phyloP scores from a whole-genome alignment of 2,113 vertebrate species.

The Myrmophylax atrothorax region DNA sequence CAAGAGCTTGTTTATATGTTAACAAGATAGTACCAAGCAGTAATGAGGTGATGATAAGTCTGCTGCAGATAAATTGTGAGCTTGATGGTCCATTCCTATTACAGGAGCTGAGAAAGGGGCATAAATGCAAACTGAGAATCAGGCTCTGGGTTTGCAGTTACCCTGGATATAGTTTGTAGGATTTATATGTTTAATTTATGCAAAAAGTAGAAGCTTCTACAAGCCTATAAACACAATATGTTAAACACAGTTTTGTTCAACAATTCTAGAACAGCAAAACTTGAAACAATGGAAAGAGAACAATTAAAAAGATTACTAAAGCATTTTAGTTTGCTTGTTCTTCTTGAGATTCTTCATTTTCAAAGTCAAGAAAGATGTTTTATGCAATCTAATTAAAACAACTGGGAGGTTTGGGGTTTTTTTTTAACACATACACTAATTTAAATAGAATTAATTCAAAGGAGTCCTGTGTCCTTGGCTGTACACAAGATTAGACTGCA shows the following conservation, averaged over 20 bases:
- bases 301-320: background rate
- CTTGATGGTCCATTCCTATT: background rate
- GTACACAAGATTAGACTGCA: background rate
- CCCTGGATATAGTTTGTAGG: background rate
- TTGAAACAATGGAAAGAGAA: background rate
- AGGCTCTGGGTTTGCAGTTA: background rate
- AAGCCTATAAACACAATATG: background rate
- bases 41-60: background rate
- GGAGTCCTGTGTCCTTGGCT: background rate
- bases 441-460: background rate
- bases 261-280: background rate
- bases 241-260: background rate
- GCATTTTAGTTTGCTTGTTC: background rate
- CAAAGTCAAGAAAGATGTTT: background rate
- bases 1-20: background rate
- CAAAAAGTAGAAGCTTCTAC: background rate
- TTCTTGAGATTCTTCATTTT: background rate
- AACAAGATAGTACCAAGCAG: background rate
- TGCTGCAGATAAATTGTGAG: background rate
- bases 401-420: background rate
- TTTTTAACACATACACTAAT: background rate
- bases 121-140: background rate
- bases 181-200: slow-evolving; percentile 27
- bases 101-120: background rate
- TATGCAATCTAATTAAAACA: background rate